Conservation (phyloP, 2,888 invertebrate genomes). For the Drosophila fulvimacula region DNA sequence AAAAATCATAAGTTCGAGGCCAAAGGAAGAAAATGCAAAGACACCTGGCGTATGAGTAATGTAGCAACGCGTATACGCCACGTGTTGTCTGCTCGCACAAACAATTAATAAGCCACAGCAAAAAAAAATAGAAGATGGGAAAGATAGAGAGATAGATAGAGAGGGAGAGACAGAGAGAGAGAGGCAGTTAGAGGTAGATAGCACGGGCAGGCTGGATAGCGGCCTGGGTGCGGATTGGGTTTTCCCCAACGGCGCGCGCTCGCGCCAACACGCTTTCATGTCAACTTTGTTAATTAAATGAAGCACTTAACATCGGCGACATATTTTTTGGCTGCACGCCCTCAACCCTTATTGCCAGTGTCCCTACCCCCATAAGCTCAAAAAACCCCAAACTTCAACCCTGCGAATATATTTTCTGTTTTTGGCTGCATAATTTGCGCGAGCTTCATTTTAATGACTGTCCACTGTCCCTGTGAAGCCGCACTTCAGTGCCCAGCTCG, state of each 20-base stretch:
- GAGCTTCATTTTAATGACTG: slow-evolving; percentile 70
- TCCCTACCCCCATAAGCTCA: background rate
- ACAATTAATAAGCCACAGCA: slow-evolving; percentile 49
- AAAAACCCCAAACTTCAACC: slow-evolving; percentile 3
- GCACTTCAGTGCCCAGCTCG: slow-evolving; percentile 12
- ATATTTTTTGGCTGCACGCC: slow-evolving; percentile 48
- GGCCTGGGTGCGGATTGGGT: slow-evolving; percentile 44
- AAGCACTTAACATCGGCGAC: slow-evolving; percentile 77
- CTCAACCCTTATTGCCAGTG: background rate
- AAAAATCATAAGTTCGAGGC: slow-evolving; percentile 32
- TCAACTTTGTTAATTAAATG: slow-evolving; percentile 80
- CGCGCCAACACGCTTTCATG: slow-evolving; percentile 62
- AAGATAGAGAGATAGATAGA: background rate
- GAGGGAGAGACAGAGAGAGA: background rate
- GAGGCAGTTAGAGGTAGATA: background rate
- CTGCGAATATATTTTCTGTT: slow-evolving; percentile 13
- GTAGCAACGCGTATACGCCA: slow-evolving; percentile 35
- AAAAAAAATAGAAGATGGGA: slow-evolving; percentile 13
- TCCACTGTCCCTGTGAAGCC: slow-evolving; percentile 24
- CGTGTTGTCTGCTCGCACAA: slow-evolving; percentile 19
- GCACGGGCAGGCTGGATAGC: background rate
- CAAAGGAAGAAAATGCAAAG: slow-evolving; percentile 21
- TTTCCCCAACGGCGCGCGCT: slow-evolving; percentile 33
- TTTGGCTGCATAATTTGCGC: slow-evolving; percentile 61
- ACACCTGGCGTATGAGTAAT: slow-evolving; percentile 68